phyloP scores from a whole-genome alignment of 2,888 invertebrate genomes.

The Portevinia maculata region DNA sequence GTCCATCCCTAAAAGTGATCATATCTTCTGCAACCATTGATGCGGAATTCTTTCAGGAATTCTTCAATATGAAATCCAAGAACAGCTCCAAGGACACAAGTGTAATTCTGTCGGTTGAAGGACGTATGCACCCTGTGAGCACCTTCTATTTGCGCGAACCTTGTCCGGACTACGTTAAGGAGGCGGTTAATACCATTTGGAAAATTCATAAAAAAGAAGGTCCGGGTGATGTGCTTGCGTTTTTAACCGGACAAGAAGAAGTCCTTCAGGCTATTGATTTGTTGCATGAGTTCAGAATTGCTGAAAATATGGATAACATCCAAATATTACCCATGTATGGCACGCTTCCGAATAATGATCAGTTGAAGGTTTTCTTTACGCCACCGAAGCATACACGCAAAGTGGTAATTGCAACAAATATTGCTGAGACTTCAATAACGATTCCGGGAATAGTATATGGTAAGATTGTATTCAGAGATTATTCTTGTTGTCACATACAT shows the following conservation, averaged over 20 bases:
- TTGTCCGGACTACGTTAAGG: conserved; percentile 94
- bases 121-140: conserved; percentile 93
- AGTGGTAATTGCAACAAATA: conserved; percentile 96
- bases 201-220: conserved; percentile 94
- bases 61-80: conserved; percentile 86
- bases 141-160: conserved; percentile 93
- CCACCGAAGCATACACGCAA: conserved; percentile 90
- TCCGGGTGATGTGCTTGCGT: conserved; percentile 94
- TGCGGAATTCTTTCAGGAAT: conserved; percentile 91
- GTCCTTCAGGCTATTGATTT: conserved; percentile 90
- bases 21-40: conserved; percentile 98
- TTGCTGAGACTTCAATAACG: conserved; percentile 98
- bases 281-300: conserved; percentile 84
- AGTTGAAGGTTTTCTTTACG: conserved; percentile 91
- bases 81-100: conserved; percentile 86
- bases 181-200: conserved; percentile 92
- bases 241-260: conserved; percentile 97
- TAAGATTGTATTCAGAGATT: conserved; percentile 80
- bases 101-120: conserved; percentile 93
- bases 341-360: conserved; percentile 90
- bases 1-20: conserved; percentile 91
- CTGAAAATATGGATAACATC: conserved; percentile 84
- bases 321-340: conserved; percentile 96
- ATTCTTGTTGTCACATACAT: not conserved
- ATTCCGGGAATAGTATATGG: conserved; percentile 96